Evolutionary conservation across 1,140 invertebrate genomes (phyloP).

Genomic region (Apis laboriosa): DNA sequence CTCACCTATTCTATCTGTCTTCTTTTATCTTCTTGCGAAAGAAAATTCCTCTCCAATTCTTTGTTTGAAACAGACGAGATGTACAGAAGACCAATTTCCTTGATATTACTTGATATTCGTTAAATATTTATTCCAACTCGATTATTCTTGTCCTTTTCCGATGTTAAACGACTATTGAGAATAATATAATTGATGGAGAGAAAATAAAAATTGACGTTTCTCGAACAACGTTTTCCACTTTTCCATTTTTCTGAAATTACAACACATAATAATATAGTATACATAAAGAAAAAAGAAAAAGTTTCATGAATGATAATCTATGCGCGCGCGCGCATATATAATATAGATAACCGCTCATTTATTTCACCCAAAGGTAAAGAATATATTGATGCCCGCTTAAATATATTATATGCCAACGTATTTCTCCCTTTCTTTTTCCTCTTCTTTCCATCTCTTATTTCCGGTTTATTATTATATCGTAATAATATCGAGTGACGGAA

Average conservation of each 20-base stretch:
- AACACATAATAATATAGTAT: background rate
- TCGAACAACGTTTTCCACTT: background rate
- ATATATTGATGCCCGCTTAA: background rate
- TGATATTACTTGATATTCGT: background rate
- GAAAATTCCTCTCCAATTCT: background rate
- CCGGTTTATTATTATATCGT: no score
- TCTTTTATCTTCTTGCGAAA: no score
- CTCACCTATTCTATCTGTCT: no score
- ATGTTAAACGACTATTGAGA: no score
- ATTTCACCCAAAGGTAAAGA: no score
- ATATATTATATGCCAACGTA: background rate
- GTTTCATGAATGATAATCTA: background rate
- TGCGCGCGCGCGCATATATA: background rate
- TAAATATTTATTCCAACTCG: background rate
- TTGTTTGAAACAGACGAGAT: no score
- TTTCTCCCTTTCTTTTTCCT: no score
- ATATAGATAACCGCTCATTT: background rate
- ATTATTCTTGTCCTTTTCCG: background rate
- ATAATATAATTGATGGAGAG: no score
- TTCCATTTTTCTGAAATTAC: background rate
- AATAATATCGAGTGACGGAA: no score
- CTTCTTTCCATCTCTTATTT: background rate
- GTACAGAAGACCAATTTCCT: background rate
- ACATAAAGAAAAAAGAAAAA: background rate
- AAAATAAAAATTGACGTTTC: no score